These are phyloP conservation scores for Marmota flaviventris DNA, from an alignment of 2,113 vertebrate genomes.

Conservation along the genomic window DNA sequence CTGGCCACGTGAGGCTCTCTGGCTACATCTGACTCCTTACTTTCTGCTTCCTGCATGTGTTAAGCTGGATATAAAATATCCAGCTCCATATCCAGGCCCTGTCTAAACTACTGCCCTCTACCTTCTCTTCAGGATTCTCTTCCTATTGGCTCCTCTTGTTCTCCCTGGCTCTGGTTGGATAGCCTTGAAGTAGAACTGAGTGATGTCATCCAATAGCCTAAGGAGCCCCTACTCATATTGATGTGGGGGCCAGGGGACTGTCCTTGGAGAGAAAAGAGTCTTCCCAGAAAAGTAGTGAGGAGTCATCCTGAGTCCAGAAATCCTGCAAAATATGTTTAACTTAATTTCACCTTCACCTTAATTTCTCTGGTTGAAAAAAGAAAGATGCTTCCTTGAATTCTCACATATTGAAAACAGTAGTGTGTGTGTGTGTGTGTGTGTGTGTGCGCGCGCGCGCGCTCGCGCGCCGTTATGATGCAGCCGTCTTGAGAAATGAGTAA, in stretches of 20 bases:
- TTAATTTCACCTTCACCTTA: background rate
- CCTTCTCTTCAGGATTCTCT: background rate
- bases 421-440: background rate
- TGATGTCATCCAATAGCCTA: too few species aligned
- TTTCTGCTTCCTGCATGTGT: background rate
- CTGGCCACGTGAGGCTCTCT: background rate
- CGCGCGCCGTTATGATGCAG: background rate
- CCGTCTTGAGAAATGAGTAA: slow-evolving; percentile 43
- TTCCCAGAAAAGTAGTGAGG: background rate
- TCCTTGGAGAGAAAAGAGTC: background rate
- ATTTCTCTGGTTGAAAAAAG: background rate
- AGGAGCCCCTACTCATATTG: background rate
- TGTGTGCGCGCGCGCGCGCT: background rate
- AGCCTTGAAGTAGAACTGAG: background rate
- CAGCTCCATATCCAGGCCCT: background rate
- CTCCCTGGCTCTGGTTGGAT: background rate
- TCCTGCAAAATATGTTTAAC: background rate
- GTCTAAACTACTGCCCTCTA: background rate
- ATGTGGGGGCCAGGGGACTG: rapidly evolving
- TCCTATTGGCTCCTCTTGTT: background rate
- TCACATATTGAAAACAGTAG: background rate
- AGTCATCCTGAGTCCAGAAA: background rate
- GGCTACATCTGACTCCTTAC: too few species aligned
- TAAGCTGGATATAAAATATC: too few species aligned
- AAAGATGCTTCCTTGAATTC: background rate